These are phyloP conservation scores for Siderastrea radians DNA, from an alignment of 92 coral and sea anemone species.

Conservation along the genomic window DNA sequence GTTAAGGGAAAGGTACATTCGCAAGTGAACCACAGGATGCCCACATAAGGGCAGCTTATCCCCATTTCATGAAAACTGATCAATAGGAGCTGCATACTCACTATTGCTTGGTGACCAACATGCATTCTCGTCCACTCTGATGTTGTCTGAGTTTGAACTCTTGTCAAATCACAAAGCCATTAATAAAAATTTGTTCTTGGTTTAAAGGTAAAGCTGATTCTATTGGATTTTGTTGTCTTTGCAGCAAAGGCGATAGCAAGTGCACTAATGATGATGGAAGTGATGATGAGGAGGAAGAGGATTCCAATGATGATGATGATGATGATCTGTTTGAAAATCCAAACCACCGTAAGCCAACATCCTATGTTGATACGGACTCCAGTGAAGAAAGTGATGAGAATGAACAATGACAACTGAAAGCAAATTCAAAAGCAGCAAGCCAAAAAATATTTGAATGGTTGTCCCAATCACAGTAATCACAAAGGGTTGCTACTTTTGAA, in stretches of 20 bases:
- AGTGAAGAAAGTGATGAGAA: conserved; percentile 39
- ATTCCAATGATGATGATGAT: conserved; percentile 87
- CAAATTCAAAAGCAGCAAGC: too few relatives aligned
- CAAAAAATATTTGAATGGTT: background rate
- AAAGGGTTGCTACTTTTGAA: background rate
- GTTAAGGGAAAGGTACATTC: too few relatives aligned
- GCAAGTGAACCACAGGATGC: too few relatives aligned
- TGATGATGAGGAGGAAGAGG: conserved; percentile 61
- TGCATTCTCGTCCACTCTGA: too few relatives aligned
- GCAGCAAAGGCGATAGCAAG: conserved; percentile 3
- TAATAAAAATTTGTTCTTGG: background rate
- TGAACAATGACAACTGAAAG: background rate
- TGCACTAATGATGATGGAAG: background rate
- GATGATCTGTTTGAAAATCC: conserved; percentile 89
- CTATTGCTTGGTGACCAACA: too few relatives aligned
- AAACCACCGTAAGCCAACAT: conserved; percentile 71
- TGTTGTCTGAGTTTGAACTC: too few relatives aligned
- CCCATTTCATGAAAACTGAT: too few relatives aligned
- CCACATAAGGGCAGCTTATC: too few relatives aligned
- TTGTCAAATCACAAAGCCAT: too few relatives aligned
- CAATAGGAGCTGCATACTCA: too few relatives aligned
- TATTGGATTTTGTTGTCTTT: background rate
- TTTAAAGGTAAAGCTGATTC: background rate
- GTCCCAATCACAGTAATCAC: background rate
- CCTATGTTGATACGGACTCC: conserved; percentile 75